These are phyloP conservation scores for Scopus umbretta DNA, from an alignment of 2,113 vertebrate genomes.

Conservation along the genomic window DNA sequence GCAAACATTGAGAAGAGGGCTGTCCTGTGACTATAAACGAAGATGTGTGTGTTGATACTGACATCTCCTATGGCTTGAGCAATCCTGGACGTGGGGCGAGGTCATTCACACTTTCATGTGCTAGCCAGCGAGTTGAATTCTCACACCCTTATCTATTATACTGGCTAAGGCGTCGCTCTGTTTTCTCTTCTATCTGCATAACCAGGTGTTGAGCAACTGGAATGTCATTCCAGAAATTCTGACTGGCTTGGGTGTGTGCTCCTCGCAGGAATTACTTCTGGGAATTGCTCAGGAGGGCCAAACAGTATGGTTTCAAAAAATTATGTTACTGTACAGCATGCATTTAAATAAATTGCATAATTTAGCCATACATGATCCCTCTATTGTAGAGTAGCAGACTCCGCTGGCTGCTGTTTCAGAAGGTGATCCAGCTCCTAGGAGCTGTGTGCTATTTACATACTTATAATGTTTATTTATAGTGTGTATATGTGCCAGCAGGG, in stretches of 20 bases:
- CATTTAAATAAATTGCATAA: background rate
- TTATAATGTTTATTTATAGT: background rate
- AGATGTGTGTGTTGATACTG: constrained; percentile 37
- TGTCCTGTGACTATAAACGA: background rate
- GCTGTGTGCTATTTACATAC: background rate
- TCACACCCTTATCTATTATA: constrained; percentile 60
- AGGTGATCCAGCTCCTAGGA: background rate
- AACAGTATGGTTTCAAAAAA: background rate
- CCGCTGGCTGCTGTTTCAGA: background rate
- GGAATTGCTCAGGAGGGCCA: constrained; percentile 13
- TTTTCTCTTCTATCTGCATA: constrained; percentile 57
- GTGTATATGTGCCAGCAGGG: background rate
- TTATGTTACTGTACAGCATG: background rate
- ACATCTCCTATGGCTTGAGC: constrained; percentile 41
- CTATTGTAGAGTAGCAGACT: background rate
- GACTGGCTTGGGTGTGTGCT: constrained; percentile 58
- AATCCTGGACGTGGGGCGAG: constrained; percentile 30
- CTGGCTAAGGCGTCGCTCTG: constrained; percentile 46
- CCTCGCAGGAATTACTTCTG: background rate
- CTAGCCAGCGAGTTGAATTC: constrained; percentile 36
- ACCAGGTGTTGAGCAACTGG: constrained; percentile 56
- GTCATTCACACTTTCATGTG: constrained; percentile 55
- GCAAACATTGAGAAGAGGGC: background rate
- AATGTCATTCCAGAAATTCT: constrained; percentile 58
- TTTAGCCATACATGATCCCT: background rate